phyloP scores from a whole-genome alignment of 2,797 vertebrate species.

The Parauchenoglanis punctatus region DNA sequence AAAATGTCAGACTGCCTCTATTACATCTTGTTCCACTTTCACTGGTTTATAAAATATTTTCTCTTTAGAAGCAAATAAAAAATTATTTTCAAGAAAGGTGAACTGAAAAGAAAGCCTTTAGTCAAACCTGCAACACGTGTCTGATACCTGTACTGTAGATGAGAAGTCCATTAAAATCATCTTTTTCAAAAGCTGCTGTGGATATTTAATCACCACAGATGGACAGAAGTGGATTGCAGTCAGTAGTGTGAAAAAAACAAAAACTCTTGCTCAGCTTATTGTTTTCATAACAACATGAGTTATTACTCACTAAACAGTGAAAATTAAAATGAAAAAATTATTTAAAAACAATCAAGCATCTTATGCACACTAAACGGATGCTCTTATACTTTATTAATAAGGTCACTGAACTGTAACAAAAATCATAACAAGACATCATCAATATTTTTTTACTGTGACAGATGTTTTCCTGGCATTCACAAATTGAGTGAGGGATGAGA shows the following conservation, averaged over 20 bases:
- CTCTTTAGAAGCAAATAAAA: neutral
- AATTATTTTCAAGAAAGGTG: neutral
- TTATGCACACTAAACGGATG: neutral
- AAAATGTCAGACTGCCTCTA: constrained; percentile 27
- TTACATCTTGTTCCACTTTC: neutral
- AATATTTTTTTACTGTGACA: neutral
- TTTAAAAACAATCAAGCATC: neutral
- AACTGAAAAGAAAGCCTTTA: neutral
- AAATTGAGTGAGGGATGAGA: neutral
- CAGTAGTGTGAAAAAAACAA: neutral
- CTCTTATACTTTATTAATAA: neutral
- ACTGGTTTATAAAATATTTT: constrained; percentile 33
- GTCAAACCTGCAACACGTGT: neutral
- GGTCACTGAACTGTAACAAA: neutral
- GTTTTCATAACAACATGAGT: neutral
- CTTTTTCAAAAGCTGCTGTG: neutral
- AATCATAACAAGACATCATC: neutral
- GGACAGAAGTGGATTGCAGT: neutral
- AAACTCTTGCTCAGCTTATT: neutral
- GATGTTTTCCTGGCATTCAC: neutral
- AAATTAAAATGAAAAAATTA: neutral
- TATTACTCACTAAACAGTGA: neutral
- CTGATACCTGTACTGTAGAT: neutral
- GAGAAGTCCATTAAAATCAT: neutral
- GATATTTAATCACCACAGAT: neutral